Base-by-base conservation (phyloP, 1,140 invertebrate species). In the Dendroctonus valens region DNA sequence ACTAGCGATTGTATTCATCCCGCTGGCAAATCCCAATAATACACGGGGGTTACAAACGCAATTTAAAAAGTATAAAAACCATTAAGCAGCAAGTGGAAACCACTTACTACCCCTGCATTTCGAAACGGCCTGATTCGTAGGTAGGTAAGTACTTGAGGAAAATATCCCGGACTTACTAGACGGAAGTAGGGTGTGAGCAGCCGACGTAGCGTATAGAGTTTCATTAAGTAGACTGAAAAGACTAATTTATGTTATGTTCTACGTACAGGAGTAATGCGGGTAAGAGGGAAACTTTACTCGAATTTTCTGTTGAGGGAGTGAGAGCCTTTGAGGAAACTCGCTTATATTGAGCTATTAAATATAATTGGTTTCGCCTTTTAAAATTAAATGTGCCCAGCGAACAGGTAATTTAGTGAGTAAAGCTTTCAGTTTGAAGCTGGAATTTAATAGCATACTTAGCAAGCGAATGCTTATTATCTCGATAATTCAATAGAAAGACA, bases 201-300 rank as follows among this genome's bases (percentile, higher is more conserved):
- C 44, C 39, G 48, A 38, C 52, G 59, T 62, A 53, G 49, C 51
- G 52, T 64, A 55, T 55, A 54, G 61, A 64, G 61, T 64, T 64
- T 64, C 61, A 64, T 64, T 64, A 64, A 52, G 51, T 64, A 64
- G 52, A 64, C 61, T 64, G 61, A 64, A 64, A 54, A 64, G 61
- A 64, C 52, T 64, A 55, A 55, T 64, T 64, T 64, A 64, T 48
- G 50, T 64, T 64, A 37, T 37, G 51, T 15, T 52, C 50, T 64
- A 64, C 49, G 51, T 64, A 64, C 51, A 46, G 14, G 52, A 15
- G 39, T 38, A 37, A 64, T 52, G 41, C 59, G 49, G 26, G 49
- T 60, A 51, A 51, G 44, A 44, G 59, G 46, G 37, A 38, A 41
- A 50, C 50, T 62, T 53, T 37, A 62, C 59, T 62, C 26, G 48